Percentiles rank a stretch among this genome's conserved stretches.
Evolutionary conservation across 2,113 vertebrate species (phyloP).

Genomic region (Circaetus gallicus): DNA sequence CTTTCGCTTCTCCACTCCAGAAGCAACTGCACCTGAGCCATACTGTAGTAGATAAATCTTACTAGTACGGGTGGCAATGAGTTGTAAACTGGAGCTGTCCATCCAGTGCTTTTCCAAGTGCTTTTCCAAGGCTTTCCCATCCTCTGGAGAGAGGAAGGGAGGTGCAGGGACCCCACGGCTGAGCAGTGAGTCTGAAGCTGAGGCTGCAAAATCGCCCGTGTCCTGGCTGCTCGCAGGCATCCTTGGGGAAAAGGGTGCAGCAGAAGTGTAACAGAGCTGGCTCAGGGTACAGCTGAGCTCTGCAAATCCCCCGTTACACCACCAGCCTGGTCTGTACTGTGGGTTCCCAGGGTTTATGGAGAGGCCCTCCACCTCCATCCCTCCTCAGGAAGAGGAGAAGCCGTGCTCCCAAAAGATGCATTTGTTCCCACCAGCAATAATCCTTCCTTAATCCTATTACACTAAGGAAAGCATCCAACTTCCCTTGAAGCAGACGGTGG

Average conservation of each 20-base stretch:
- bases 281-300: neutral
- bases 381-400: neutral
- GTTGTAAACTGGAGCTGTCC: neutral
- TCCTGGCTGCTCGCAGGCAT: neutral
- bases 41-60: neutral
- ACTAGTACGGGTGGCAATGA: rapidly evolving
- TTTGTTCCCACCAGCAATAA: slow-evolving; percentile 15
- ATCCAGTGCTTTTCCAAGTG: neutral
- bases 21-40: rapidly evolving
- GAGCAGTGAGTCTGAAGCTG: neutral
- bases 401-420: rapidly evolving
- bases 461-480: neutral
- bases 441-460: neutral
- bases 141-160: neutral
- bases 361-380: neutral
- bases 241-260: neutral
- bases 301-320: neutral
- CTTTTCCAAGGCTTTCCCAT: neutral
- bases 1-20: neutral
- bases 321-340: neutral
- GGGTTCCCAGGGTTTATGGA: neutral
- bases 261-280: too few species aligned
- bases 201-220: rapidly evolving
- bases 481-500: neutral
- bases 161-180: neutral